Evolutionary conservation across 2,113 vertebrate genomes (phyloP).

Genomic region (Cyprinodon brontotheroides): DNA sequence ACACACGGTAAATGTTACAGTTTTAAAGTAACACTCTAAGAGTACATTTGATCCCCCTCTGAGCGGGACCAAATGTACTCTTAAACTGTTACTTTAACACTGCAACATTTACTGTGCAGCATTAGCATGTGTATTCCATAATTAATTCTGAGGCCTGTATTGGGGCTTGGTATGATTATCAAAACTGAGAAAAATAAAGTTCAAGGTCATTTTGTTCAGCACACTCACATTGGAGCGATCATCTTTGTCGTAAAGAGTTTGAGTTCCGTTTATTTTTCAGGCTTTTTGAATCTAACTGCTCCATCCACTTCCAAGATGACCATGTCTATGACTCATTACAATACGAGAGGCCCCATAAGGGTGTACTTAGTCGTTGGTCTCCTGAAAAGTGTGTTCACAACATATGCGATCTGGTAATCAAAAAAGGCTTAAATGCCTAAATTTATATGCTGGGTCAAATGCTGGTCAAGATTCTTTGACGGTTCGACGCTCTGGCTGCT

Average conservation of each 20-base stretch:
- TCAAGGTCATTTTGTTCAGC: slow-evolving; percentile 28
- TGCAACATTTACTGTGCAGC: too few species aligned
- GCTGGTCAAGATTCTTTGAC: too few species aligned
- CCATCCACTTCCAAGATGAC: slow-evolving; percentile 8
- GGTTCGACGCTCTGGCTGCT: too few species aligned
- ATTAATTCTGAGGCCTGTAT: slow-evolving; percentile 8
- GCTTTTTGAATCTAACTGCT: slow-evolving; percentile 19
- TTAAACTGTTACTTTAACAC: too few species aligned
- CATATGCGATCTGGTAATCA: too few species aligned
- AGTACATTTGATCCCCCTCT: too few species aligned
- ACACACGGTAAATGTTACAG: too few species aligned
- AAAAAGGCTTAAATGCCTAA: too few species aligned
- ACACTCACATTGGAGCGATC: slow-evolving; percentile 32
- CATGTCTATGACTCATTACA: slow-evolving; percentile 57
- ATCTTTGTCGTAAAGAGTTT: slow-evolving; percentile 47
- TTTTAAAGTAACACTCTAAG: too few species aligned
- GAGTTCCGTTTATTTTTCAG: slow-evolving; percentile 28
- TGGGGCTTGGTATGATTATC: slow-evolving; percentile 16
- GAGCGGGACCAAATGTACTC: too few species aligned
- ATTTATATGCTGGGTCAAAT: too few species aligned
- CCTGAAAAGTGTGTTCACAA: neutral
- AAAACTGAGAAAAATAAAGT: slow-evolving; percentile 38
- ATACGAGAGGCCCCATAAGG: slow-evolving; percentile 32
- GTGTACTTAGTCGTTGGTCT: slow-evolving; percentile 29
- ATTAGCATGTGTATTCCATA: neutral